Percentiles rank a stretch among this genome's conserved stretches.
These are phyloP conservation scores for Syrphus vitripennis DNA, from an alignment of 2,888 invertebrate species.

Conservation along the genomic window DNA sequence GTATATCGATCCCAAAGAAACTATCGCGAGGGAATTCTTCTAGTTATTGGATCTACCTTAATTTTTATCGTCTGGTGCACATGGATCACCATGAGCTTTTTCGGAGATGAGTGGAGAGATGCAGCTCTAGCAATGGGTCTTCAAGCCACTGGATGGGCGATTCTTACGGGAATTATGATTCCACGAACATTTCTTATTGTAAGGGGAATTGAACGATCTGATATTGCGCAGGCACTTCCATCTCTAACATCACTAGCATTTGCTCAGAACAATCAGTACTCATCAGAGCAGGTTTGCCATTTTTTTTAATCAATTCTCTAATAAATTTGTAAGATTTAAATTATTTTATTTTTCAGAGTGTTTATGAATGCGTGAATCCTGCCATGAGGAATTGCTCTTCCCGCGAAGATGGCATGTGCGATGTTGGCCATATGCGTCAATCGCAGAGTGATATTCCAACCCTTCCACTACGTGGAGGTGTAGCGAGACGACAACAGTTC, in stretches of 20 bases:
- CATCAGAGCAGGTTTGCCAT: slow-evolving; percentile 80
- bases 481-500: slow-evolving; percentile 79
- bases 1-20: slow-evolving; percentile 85
- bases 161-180: slow-evolving; percentile 85
- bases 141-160: slow-evolving; percentile 84
- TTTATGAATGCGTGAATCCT: slow-evolving; percentile 84
- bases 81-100: slow-evolving; percentile 83
- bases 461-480: slow-evolving; percentile 79
- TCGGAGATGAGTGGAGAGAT: slow-evolving; percentile 83
- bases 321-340: not conserved
- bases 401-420: slow-evolving; percentile 76
- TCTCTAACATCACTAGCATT: slow-evolving; percentile 81
- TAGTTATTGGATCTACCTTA: slow-evolving; percentile 83
- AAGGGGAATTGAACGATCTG: slow-evolving; percentile 84
- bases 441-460: slow-evolving; percentile 81
- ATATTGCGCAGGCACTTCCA: slow-evolving; percentile 83
- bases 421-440: slow-evolving; percentile 75
- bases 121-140: slow-evolving; percentile 84
- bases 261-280: slow-evolving; percentile 81
- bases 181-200: slow-evolving; percentile 87
- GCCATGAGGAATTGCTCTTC: slow-evolving; percentile 81
- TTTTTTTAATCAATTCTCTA: not conserved
- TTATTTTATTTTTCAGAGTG: slow-evolving; percentile 79
- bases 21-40: slow-evolving; percentile 85
- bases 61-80: slow-evolving; percentile 84